Evolutionary conservation across 2,113 vertebrate genomes (phyloP).

Genomic region (Siniperca chuatsi): DNA sequence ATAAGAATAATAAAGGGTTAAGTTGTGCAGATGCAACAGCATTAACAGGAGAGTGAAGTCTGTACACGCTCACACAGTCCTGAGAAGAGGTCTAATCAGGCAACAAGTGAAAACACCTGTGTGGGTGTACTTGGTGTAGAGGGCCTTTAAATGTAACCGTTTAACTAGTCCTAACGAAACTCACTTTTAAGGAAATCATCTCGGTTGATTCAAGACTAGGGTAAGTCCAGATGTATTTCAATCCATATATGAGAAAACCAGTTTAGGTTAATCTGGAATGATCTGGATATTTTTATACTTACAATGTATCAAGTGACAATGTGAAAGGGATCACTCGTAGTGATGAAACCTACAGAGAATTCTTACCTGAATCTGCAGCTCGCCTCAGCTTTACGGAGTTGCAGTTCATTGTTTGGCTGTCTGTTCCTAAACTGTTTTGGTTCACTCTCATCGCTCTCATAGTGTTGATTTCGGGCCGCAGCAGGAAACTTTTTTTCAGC

Average conservation of each 20-base stretch:
- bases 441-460: background rate
- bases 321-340: background rate
- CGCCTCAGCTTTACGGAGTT: background rate
- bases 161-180: background rate
- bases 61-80: background rate
- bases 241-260: no score
- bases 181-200: background rate
- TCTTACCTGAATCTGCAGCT: background rate
- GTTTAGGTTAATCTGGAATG: no score
- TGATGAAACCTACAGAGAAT: background rate
- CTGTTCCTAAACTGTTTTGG: background rate
- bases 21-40: no score
- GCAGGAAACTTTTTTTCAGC: no score
- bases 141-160: background rate
- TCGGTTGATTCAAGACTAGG: background rate
- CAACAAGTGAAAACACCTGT: background rate
- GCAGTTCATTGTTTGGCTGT: background rate
- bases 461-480: no score
- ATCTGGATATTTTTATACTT: no score
- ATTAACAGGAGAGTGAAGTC: slow-evolving; percentile 1
- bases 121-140: background rate
- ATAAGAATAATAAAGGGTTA: no score
- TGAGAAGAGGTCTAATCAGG: background rate
- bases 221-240: no score
- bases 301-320: no score